Conservation (phyloP, 2,888 invertebrate genomes). For the Temnothorax unifasciatus region DNA sequence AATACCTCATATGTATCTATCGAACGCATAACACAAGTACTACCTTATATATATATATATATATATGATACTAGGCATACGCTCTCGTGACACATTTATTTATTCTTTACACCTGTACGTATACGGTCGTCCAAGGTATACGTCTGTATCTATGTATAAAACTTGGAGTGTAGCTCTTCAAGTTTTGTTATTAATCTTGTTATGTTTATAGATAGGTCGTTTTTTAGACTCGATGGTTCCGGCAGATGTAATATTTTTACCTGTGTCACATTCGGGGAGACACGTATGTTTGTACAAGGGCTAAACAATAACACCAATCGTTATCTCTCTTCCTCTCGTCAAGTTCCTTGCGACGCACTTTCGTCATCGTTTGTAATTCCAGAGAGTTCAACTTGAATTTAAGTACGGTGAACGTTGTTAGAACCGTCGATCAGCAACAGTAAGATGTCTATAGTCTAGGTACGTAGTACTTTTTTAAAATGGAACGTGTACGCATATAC, state of each 20-base stretch:
- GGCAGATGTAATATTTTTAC: slow-evolving; percentile 9
- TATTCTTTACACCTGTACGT: neutral
- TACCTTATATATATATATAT: neutral
- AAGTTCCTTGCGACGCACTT: slow-evolving; percentile 12
- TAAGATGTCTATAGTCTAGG: neutral
- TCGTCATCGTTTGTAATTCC: neutral
- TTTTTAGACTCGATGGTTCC: neutral
- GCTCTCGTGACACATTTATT: neutral
- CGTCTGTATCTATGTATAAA: neutral
- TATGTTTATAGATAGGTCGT: too few relatives aligned
- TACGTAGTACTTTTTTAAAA: slow-evolving; percentile 7
- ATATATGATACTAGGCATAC: neutral
- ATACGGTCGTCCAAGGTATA: neutral
- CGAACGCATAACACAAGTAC: slow-evolving; percentile 11
- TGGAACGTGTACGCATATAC: neutral
- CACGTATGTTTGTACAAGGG: slow-evolving; percentile 28
- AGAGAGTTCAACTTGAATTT: neutral
- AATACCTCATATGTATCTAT: neutral
- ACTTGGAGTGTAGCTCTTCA: neutral
- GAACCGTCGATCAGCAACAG: neutral
- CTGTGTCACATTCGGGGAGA: neutral
- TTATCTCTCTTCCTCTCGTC: slow-evolving; percentile 27
- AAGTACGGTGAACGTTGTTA: neutral
- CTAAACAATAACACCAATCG: slow-evolving; percentile 50
- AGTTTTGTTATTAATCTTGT: slow-evolving; percentile 4